Base-by-base conservation (phyloP, 2,113 vertebrate genomes). In the Cottus gobio region DNA sequence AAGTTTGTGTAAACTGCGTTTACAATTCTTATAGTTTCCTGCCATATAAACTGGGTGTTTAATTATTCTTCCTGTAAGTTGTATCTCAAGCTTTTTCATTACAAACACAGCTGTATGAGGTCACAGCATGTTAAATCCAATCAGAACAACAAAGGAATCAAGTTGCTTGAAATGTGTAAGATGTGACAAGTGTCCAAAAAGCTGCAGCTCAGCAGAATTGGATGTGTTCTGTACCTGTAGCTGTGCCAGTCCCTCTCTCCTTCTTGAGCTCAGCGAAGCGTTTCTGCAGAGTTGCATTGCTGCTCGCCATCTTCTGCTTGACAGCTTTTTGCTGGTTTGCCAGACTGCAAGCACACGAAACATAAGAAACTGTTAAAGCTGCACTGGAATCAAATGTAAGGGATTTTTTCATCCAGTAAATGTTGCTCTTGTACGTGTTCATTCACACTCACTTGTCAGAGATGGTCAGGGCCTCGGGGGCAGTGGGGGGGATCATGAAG, bases 401-500 rank as follows among this genome's bases (percentile, higher is more conserved):
- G 0, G 7, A 18, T 62, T 18, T 30, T 37, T 7, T 46, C 24
- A 15, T 46, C 13, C 44, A 30, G 10, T 22, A 1, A 61, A 28
- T 12, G 2, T 65, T 50, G 30, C 58, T 37, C 28, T 5, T 36
- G 44, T 31, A 9, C 28, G 6, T 31, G 30, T 56, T 24, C 2
- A 46, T 20, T 56, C 67, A 79, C 48, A 93, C 95, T 16, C 92
- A 99, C 98, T 94, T 96, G 60, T 99, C 97, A 0, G 95, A 89
- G 56, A 95, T 76, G 0, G 94, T 88, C 68, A 98, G 83, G 0
- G 96, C 94, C 58, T 98, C 97, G 0, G 94, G 82, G 78, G 98
- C 96, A 0, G 97, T 97, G 0, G 98, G 98, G 6, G 97, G 97
- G 60, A 98, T 95, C 83, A 97, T 90, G 92, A 99, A 99, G 91